Evolutionary conservation across 2,888 invertebrate species (phyloP).

Genomic region (Dryobotodes eremita): DNA sequence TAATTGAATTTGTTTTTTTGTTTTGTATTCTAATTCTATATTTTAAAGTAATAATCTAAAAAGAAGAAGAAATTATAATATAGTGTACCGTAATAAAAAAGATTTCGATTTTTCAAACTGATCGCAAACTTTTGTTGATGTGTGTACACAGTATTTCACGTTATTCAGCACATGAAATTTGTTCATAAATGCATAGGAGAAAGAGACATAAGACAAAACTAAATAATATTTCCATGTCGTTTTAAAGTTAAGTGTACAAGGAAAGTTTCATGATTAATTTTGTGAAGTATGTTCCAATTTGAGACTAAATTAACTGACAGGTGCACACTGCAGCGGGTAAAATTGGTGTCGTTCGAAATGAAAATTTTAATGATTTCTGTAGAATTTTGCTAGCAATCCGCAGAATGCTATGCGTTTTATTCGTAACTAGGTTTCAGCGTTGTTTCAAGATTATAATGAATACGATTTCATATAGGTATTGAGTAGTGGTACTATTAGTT

Average conservation of each 20-base stretch:
- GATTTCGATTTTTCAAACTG: too few relatives aligned
- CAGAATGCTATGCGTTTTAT: neutral
- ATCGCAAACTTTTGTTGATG: too few relatives aligned
- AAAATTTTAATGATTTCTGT: conserved; percentile 26
- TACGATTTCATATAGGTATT: neutral
- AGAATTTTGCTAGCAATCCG: neutral
- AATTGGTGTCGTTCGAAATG: conserved; percentile 18
- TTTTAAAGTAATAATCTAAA: too few relatives aligned
- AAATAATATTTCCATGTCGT: neutral
- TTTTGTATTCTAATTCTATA: too few relatives aligned
- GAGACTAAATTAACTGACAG: conserved; percentile 25
- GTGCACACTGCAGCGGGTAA: conserved; percentile 20
- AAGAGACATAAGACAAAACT: neutral
- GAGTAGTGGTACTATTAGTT: neutral
- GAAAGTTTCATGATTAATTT: conserved; percentile 26
- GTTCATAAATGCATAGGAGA: neutral
- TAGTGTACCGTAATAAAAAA: too few relatives aligned
- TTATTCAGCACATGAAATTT: neutral
- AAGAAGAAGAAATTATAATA: too few relatives aligned
- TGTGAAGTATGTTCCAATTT: conserved; percentile 26
- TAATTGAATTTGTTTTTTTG: too few relatives aligned
- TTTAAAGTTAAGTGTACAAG: neutral
- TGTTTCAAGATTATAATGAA: neutral
- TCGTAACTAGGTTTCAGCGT: neutral
- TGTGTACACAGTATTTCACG: neutral